phyloP scores from a whole-genome alignment of 1,140 invertebrate species.

The Pemphigus obesinymphae region DNA sequence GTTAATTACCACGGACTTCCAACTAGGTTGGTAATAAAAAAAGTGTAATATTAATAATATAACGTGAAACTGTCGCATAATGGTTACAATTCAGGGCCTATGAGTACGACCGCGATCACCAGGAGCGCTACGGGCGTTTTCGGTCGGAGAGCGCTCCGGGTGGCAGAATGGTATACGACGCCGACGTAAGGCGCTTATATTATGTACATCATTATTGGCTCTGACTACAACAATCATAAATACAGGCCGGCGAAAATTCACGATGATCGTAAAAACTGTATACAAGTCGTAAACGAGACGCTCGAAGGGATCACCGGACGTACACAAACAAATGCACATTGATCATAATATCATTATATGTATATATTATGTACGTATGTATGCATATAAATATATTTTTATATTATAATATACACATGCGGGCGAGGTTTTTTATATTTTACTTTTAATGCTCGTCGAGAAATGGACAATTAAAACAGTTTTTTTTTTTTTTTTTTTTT shows the following conservation, averaged over 20 bases:
- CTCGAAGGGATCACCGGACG: neutral
- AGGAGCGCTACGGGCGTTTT: neutral
- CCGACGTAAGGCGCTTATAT: neutral
- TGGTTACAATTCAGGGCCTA: too few relatives aligned
- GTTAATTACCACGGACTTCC: neutral
- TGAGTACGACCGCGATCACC: too few relatives aligned
- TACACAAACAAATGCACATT: neutral
- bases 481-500: neutral
- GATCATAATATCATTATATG: neutral
- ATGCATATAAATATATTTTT: neutral
- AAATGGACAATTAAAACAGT: conserved; percentile 32
- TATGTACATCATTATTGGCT: neutral
- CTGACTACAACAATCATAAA: conserved; percentile 14
- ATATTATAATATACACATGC: neutral
- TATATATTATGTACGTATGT: too few relatives aligned
- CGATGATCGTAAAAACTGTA: neutral
- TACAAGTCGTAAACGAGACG: neutral
- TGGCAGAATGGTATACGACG: too few relatives aligned
- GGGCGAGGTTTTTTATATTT: neutral
- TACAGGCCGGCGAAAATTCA: neutral
- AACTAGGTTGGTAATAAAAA: neutral
- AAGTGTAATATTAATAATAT: neutral
- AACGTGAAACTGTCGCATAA: neutral
- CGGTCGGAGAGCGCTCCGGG: neutral
- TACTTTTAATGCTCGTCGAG: neutral